Base-by-base conservation (phyloP, 2,888 invertebrate species). In the Choreutis nemorana region DNA sequence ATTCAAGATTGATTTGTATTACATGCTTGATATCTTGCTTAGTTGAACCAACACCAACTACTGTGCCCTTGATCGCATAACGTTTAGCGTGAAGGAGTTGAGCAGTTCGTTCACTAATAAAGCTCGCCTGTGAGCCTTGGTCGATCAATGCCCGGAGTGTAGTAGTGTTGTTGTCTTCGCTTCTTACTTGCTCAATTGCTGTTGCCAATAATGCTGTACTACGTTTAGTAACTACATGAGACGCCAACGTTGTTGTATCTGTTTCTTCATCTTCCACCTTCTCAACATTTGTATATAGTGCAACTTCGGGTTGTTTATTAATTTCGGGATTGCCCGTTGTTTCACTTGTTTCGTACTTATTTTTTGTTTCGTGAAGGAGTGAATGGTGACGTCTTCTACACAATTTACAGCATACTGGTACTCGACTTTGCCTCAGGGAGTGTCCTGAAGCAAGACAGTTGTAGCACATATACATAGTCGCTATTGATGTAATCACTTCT, bases 51-150 rank as follows among this genome's bases (percentile, higher is more conserved):
- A 22, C 22, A 10, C 22, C 22, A n/a, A 22, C 9, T 4, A 22
- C 9, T 8, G 7, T 22, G 3, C 22, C 22, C n/a, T n/a, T 22
- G 7, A 10, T n/a, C 9, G 22, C n/a, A n/a, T 22, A 22, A 4
- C 22, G 4, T n/a, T 10, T 22, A 10, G 22, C 22, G n/a, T 22
- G 7, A 8, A 22, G 22, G 7, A 10, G 4, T 22, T 22, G 22
- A 4, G 22, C 9, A 22, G 22, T 10, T n/a, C 22, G 4, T 22
- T 22, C 22, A 10, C 30, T 41, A 20, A 39, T 36, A n/a, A 41
- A 37, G 8, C 29, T 30, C 3, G 33, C 36, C 23, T 41, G 35
- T 18, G 41, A 41, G 5, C 41, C 40, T 29, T 31, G 34, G 21
- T 39, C 41, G n/a, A 41, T 28, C 13, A 41, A 29, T 8, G 37